Evolutionary conservation across 2,888 invertebrate genomes (phyloP).

Genomic region (Ophion slaviceki): DNA sequence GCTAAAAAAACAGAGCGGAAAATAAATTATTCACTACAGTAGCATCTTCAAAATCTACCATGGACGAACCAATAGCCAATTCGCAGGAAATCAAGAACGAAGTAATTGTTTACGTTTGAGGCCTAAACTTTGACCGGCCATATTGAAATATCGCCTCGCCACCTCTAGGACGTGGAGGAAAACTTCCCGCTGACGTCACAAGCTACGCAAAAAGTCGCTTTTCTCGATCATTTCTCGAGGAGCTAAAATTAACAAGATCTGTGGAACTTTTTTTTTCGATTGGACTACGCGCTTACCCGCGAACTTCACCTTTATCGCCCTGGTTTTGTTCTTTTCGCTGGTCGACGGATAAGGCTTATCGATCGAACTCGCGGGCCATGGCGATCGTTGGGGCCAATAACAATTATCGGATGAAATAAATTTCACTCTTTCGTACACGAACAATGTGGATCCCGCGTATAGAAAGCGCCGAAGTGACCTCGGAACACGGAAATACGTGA

Average conservation of each 20-base stretch:
- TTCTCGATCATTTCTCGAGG: too few relatives aligned
- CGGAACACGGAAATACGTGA: slow-evolving; percentile 40
- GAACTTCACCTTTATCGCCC: neutral
- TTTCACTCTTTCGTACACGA: neutral
- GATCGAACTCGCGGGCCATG: neutral
- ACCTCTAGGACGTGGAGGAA: neutral
- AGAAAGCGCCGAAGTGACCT: slow-evolving; percentile 39
- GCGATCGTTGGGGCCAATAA: neutral
- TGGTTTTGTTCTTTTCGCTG: neutral
- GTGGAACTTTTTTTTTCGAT: too few relatives aligned
- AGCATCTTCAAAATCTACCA: too few relatives aligned
- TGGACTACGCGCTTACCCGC: too few relatives aligned
- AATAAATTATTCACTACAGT: too few relatives aligned
- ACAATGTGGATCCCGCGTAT: neutral
- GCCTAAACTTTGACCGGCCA: too few relatives aligned
- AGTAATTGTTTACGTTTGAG: too few relatives aligned
- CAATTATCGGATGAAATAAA: neutral
- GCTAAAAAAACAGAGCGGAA: too few relatives aligned
- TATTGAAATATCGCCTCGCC: too few relatives aligned
- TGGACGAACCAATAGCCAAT: too few relatives aligned
- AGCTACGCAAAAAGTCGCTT: neutral
- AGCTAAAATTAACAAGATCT: too few relatives aligned
- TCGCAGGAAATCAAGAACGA: too few relatives aligned
- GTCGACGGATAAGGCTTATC: neutral
- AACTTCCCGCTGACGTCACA: neutral